Evolutionary conservation across 2,888 invertebrate genomes (phyloP).

Genomic region (Sphecodes monilicornis): DNA sequence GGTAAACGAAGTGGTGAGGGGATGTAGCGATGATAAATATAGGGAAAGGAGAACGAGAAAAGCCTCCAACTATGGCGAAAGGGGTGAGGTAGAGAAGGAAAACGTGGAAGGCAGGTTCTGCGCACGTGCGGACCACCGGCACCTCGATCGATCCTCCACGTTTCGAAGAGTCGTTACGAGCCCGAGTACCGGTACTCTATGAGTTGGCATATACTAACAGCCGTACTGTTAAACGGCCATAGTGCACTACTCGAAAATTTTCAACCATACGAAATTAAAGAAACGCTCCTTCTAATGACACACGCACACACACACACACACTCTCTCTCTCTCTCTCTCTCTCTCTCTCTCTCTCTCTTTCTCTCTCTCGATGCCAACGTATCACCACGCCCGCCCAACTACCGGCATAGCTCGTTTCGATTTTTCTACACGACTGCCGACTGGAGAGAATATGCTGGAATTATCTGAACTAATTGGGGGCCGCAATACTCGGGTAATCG

Average conservation of each 20-base stretch:
- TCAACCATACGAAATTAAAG: slow-evolving; percentile 46
- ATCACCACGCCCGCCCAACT: neutral
- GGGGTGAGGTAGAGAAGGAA: neutral
- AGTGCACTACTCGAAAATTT: slow-evolving; percentile 54
- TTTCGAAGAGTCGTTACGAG: slow-evolving; percentile 69
- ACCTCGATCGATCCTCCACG: slow-evolving; percentile 80
- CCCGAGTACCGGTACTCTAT: slow-evolving; percentile 67
- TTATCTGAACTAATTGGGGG: neutral
- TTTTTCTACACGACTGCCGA: neutral
- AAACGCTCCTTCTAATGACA: slow-evolving; percentile 33
- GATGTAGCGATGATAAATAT: slow-evolving; percentile 22
- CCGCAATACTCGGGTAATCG: neutral
- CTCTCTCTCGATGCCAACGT: slow-evolving; percentile 20
- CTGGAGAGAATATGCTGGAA: neutral
- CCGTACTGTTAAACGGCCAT: slow-evolving; percentile 46
- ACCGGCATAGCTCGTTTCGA: neutral
- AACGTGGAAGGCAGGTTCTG: slow-evolving; percentile 57
- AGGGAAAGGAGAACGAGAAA: slow-evolving; percentile 28
- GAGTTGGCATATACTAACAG: slow-evolving; percentile 57
- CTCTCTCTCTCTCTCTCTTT: slow-evolving; percentile 7
- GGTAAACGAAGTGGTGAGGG: neutral
- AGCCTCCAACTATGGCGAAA: neutral
- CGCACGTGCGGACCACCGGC: slow-evolving; percentile 76
- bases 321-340: neutral
- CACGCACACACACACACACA: too few species aligned